Percentiles rank a stretch among this genome's conserved stretches.
Evolutionary conservation across 2,888 invertebrate species (phyloP).

Genomic region (Encarsia formosa): DNA sequence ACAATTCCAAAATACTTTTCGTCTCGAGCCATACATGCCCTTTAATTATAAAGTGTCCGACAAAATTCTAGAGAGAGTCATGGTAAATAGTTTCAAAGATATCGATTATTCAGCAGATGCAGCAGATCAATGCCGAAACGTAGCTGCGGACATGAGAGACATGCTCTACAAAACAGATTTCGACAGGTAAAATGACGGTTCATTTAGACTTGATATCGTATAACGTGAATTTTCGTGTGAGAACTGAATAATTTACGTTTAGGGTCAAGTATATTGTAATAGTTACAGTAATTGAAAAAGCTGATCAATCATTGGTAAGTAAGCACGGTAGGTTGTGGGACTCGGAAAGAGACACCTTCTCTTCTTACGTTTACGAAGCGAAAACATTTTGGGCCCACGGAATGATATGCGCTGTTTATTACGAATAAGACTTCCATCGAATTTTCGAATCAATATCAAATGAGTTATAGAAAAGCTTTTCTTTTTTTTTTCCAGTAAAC

Average conservation of each 20-base stretch:
- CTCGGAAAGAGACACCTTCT: constrained; percentile 34
- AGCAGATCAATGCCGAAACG: constrained; percentile 30
- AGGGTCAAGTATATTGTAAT: constrained; percentile 39
- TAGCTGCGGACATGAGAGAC: constrained; percentile 33
- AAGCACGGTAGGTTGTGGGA: constrained; percentile 37
- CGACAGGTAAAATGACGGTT: constrained; percentile 35
- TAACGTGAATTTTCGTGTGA: background rate
- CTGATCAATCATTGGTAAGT: constrained; percentile 29
- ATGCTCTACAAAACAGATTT: constrained; percentile 35
- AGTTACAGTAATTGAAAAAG: constrained; percentile 38
- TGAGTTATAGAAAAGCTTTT: too few relatives aligned
- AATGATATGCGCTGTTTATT: constrained; percentile 35
- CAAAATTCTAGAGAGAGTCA: constrained; percentile 34
- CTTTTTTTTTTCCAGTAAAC: too few relatives aligned
- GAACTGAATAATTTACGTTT: background rate
- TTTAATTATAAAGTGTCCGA: constrained; percentile 33
- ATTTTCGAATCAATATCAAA: constrained; percentile 8
- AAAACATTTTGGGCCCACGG: constrained; percentile 34
- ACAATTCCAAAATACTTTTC: constrained; percentile 41
- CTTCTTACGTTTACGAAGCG: constrained; percentile 33
- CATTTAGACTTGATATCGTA: background rate
- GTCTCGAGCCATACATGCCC: constrained; percentile 32
- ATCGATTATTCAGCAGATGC: constrained; percentile 31
- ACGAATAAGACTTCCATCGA: constrained; percentile 34
- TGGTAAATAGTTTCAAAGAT: constrained; percentile 30